These are phyloP conservation scores for Baccha elongata DNA, from an alignment of 2,888 invertebrate genomes.

Conservation along the genomic window DNA sequence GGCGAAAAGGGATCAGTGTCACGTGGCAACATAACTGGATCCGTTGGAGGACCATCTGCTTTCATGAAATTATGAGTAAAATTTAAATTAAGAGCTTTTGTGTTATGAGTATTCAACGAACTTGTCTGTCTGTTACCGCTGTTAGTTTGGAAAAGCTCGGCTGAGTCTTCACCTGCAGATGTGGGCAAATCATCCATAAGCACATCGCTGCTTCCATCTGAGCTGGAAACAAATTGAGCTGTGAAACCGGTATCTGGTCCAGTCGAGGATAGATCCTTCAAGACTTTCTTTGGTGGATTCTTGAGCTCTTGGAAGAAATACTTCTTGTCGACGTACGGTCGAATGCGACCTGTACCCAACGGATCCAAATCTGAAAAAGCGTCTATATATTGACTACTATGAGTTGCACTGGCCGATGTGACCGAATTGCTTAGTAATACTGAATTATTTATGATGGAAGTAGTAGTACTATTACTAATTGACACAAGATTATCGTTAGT, in stretches of 20 bases:
- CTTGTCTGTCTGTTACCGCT: constrained; percentile 65
- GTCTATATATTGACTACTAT: constrained; percentile 85
- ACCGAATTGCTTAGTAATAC: constrained; percentile 73
- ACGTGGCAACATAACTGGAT: constrained; percentile 82
- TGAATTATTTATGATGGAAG: constrained; percentile 69
- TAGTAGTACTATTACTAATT: constrained; percentile 64
- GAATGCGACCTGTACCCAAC: constrained; percentile 94
- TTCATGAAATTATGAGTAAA: constrained; percentile 68
- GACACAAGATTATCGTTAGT: constrained; percentile 66
- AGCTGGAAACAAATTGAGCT: constrained; percentile 58
- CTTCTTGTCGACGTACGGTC: constrained; percentile 97
- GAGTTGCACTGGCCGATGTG: constrained; percentile 80
- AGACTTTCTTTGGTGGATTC: constrained; percentile 95
- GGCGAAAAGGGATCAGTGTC: constrained; percentile 82
- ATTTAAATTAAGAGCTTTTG: constrained; percentile 71
- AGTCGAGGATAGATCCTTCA: constrained; percentile 88
- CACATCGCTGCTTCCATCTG: constrained; percentile 61
- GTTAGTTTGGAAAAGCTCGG: constrained; percentile 32
- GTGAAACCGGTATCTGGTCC: constrained; percentile 73
- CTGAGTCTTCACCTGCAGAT: constrained; percentile 43
- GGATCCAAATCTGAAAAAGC: constrained; percentile 97
- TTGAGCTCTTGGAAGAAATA: constrained; percentile 98
- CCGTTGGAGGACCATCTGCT: constrained; percentile 75
- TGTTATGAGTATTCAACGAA: constrained; percentile 66
- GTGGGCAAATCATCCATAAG: constrained; percentile 44